Base-by-base conservation (phyloP, 2,113 vertebrate species). In the Carlito syrichta region DNA sequence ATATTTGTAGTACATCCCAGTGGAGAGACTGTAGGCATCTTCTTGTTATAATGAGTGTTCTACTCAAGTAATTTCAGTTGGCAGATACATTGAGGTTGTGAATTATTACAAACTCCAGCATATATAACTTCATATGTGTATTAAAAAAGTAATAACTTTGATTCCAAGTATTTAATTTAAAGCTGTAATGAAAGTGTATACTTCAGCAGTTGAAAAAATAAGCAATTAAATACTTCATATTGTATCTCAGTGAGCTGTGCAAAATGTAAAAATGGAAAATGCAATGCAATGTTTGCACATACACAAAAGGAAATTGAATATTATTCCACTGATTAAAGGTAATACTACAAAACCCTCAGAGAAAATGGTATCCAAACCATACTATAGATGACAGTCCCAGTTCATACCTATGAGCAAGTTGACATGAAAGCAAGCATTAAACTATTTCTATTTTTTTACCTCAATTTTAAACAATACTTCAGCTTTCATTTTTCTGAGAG, bases 111-210 rank as follows among this genome's bases (percentile, higher is more conserved):
- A 40, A 58, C 8, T 73, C 40, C 25, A 48, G 19, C 56, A 9
- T 77, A 38, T 0, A 30, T 79, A 82, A 77, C n/a, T 63, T 96
- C 86, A 84, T 54, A 93, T 63, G 40, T 22, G 32, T 89, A 76
- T 90, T 86, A 43, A 96, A 91, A 97, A 97, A 86, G 32, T 48
- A 92, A 69, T 71, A 86, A 86, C 20, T 85, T 87, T 79, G 19
- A 73, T 82, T 93, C 25, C 35, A 87, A 73, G 43, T 73, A n/a
- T 95, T 94, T 77, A 91, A 97, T 94, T 96, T 97, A 87, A 92
- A 91, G 48, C 32, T 79, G 32, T 56, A 89, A 95, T 90, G 40
- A 94, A 97, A 96, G 62, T 0, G 17, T 63, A 32, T 76, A 68
- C 16, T 62, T 94, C 76, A 84, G 45, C 5, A 54, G 40, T 40